Conservation (phyloP, 1,140 invertebrate species). For the Euura saliciscinereae region DNA sequence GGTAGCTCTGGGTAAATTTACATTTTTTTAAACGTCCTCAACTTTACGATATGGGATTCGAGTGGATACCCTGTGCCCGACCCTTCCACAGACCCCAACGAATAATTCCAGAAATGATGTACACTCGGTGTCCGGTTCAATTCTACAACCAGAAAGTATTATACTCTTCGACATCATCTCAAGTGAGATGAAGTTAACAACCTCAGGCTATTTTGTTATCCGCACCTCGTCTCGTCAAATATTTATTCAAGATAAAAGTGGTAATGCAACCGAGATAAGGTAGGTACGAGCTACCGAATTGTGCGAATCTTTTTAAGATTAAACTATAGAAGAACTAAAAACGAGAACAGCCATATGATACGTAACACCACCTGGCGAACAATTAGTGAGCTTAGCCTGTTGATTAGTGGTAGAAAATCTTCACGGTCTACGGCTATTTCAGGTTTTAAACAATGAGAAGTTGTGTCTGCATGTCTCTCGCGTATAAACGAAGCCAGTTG, state of each 20-base stretch:
- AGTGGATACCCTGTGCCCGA: background rate
- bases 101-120: constrained; percentile 1
- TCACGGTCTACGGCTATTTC: background rate
- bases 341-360: too few relatives aligned
- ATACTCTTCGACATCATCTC: background rate
- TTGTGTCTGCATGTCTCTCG: background rate
- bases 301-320: too few relatives aligned
- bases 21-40: background rate
- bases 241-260: too few relatives aligned
- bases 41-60: background rate
- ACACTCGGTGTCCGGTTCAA: background rate
- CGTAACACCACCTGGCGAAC: too few relatives aligned
- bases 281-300: too few relatives aligned
- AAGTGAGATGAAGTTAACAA: background rate
- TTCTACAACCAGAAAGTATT: background rate
- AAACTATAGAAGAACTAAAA: too few relatives aligned
- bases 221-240: too few relatives aligned
- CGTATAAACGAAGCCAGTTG: background rate
- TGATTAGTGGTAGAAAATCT: too few relatives aligned
- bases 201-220: too few relatives aligned
- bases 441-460: background rate
- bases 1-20: background rate
- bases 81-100: background rate
- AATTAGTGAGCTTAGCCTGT: too few relatives aligned
- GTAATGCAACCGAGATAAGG: too few relatives aligned